phyloP scores from a whole-genome alignment of 2,113 vertebrate genomes.

The Clinocottus analis region DNA sequence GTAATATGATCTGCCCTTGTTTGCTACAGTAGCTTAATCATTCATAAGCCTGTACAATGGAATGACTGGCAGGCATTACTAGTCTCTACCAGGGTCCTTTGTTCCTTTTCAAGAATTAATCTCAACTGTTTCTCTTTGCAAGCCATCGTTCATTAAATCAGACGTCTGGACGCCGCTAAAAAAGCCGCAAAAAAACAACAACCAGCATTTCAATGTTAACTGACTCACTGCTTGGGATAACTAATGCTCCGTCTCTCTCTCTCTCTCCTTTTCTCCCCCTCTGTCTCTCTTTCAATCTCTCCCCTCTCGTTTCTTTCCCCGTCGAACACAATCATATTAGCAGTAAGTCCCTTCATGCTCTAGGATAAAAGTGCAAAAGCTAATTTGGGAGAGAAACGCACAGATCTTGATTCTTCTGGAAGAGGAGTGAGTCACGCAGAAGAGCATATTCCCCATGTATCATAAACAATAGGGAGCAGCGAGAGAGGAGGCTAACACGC shows the following conservation, averaged over 20 bases:
- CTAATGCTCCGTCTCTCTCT: background rate
- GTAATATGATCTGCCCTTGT: constrained; percentile 76
- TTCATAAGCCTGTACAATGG: constrained; percentile 68
- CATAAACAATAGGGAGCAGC: constrained; percentile 60
- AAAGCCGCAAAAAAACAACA: background rate
- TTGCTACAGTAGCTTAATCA: constrained; percentile 77
- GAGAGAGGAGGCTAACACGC: constrained; percentile 30
- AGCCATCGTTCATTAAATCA: constrained; percentile 33
- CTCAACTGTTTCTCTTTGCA: constrained; percentile 30
- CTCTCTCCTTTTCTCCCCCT: background rate
- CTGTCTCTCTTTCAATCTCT: constrained; percentile 20
- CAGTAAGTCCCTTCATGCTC: constrained; percentile 29
- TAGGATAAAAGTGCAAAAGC: constrained; percentile 59
- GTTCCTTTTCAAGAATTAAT: constrained; percentile 20
- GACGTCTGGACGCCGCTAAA: background rate
- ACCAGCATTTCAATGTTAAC: constrained; percentile 28
- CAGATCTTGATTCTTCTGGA: constrained; percentile 63
- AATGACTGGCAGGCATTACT: constrained; percentile 53
- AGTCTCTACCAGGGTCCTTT: constrained; percentile 39
- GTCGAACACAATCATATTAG: constrained; percentile 27
- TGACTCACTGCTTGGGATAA: constrained; percentile 36
- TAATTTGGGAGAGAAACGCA: constrained; percentile 61
- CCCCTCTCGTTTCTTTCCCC: constrained; percentile 16
- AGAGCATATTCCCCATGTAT: constrained; percentile 70
- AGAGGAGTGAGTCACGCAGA: constrained; percentile 71